phyloP scores from a whole-genome alignment of 2,797 vertebrate genomes.

The Hippocampus kuda region DNA sequence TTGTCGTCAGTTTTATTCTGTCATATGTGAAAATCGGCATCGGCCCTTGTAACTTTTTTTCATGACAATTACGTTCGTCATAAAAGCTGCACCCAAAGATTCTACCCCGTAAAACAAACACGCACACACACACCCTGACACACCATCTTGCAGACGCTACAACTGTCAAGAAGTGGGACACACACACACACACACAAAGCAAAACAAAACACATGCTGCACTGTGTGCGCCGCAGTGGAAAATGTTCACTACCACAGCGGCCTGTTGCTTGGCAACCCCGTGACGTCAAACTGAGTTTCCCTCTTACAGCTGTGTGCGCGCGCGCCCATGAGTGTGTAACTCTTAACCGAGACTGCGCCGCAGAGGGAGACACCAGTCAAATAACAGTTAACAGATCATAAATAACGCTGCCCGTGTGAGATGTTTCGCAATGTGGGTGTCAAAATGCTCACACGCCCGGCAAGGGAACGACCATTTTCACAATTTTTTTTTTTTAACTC shows the following conservation, averaged over 20 bases:
- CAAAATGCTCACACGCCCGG: not conserved
- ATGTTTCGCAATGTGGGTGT: not conserved
- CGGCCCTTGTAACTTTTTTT: not conserved
- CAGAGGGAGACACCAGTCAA: slow-evolving; percentile 53
- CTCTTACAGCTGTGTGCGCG: slow-evolving; percentile 67
- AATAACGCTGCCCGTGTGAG: slow-evolving; percentile 14
- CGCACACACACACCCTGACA: slow-evolving; percentile 15
- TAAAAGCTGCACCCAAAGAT: slow-evolving; percentile 15
- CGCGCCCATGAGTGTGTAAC: slow-evolving; percentile 11
- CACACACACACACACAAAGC: not conserved
- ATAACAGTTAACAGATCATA: slow-evolving; percentile 15
- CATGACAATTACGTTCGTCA: slow-evolving; percentile 23
- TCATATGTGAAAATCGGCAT: too few relatives aligned
- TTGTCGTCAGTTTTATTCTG: too few relatives aligned
- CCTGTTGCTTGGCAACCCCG: slow-evolving; percentile 63
- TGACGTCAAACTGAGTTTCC: slow-evolving; percentile 75
- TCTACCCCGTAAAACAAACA: slow-evolving; percentile 1
- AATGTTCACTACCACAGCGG: slow-evolving; percentile 71
- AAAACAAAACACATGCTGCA: slow-evolving; percentile 7
- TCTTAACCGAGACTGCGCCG: slow-evolving; percentile 14
- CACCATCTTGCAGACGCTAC: not conserved
- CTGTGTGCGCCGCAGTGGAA: slow-evolving; percentile 66
- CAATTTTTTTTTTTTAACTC: too few relatives aligned
- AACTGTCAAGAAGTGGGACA: not conserved
- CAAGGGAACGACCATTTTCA: not conserved